Base-by-base conservation (phyloP, 37 sponge, comb jelly and placozoan genomes). In the Diacarnus erythraeanus region DNA sequence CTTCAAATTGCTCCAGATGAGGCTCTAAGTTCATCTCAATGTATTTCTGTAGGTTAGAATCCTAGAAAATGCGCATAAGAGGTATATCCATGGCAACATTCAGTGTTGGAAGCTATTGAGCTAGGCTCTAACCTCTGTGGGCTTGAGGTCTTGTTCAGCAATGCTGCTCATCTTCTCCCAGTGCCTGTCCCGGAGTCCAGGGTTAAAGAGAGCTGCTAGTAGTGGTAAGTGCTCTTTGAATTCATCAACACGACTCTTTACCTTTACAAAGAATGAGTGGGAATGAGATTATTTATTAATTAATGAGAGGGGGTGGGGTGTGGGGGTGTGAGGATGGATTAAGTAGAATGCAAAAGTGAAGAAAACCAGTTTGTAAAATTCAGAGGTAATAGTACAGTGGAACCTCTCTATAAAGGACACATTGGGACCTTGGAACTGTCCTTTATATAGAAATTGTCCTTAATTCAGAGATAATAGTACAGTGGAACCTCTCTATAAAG, bases 1-100 rank as follows among this genome's bases (percentile, higher is more conserved):
- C 77, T 80, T 99, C 99, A 89, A 99, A 99, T 85, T 94, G 91
- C 76, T 96, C 97, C 80, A 99, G 82, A 38, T 94, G 84, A 29
- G 90, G 59, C 75, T 99, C 99, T 63, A 99, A 72, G 61, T 94
- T 96, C 91, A 95, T 87, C 39, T 94, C 95, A 67, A 99, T 78
- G 69, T 91, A 93, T 64, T 84, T 85, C 39, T 86, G 80, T 20
- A 99, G 83, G 40, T 86, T 94, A 21, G 97, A 84, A 59, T 90
- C 95, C 91, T 97, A 64, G 12, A 57, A 40, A 42, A 71, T n/a
- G 23, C 4, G 5, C 4, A 27, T 6, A 27, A 61, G 9, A 27
- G 21, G 30, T 61, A 21, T 12, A 54, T 21, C 57, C 57, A 54
- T 54, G 57, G n/a, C n/a, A n/a, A n/a, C n/a, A n/a, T n/a, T n/a